Percentiles rank a stretch among this genome's conserved stretches.
phyloP scores from a whole-genome alignment of 2,888 invertebrate genomes.

The Leucoptera coffeella region DNA sequence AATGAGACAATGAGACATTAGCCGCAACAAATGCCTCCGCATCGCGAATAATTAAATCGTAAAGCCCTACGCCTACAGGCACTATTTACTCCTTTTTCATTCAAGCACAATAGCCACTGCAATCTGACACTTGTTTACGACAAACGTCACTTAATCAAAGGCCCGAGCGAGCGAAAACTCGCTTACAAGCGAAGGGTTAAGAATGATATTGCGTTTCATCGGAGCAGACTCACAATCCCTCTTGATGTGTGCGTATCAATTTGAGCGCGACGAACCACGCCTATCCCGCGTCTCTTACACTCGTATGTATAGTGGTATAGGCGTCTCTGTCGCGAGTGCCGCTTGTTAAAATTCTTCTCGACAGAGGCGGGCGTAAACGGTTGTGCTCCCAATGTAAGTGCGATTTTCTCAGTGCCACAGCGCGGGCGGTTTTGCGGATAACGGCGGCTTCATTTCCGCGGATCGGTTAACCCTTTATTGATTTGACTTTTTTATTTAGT shows the following conservation, averaged over 20 bases:
- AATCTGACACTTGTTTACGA: slow-evolving; percentile 26
- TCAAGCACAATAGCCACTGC: slow-evolving; percentile 51
- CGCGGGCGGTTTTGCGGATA: slow-evolving; percentile 33
- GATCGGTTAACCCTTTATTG: not conserved
- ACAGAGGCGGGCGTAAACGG: slow-evolving; percentile 30
- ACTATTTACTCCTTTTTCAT: slow-evolving; percentile 54
- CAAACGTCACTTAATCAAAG: too few relatives aligned
- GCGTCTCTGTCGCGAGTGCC: slow-evolving; percentile 42
- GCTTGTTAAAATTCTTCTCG: slow-evolving; percentile 50
- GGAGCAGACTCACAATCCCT: too few relatives aligned
- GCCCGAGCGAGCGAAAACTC: too few relatives aligned
- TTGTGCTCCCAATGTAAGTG: slow-evolving; percentile 40
- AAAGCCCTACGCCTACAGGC: slow-evolving; percentile 50
- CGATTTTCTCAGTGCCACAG: slow-evolving; percentile 46
- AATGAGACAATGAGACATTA: slow-evolving; percentile 55
- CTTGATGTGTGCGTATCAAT: slow-evolving; percentile 45
- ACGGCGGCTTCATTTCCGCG: not conserved
- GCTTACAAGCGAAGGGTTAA: too few relatives aligned
- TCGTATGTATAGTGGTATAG: slow-evolving; percentile 41
- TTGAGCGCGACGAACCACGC: slow-evolving; percentile 51
- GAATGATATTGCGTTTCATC: too few relatives aligned
- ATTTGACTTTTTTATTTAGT: not conserved
- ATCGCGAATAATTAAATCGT: slow-evolving; percentile 55
- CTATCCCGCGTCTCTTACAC: slow-evolving; percentile 45
- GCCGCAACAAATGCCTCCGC: slow-evolving; percentile 53